Evolutionary conservation across 2,797 vertebrate species (phyloP), one percentile per base, ranked within the genome.

Genomic region (Lagorchestes hirsutus): DNA sequence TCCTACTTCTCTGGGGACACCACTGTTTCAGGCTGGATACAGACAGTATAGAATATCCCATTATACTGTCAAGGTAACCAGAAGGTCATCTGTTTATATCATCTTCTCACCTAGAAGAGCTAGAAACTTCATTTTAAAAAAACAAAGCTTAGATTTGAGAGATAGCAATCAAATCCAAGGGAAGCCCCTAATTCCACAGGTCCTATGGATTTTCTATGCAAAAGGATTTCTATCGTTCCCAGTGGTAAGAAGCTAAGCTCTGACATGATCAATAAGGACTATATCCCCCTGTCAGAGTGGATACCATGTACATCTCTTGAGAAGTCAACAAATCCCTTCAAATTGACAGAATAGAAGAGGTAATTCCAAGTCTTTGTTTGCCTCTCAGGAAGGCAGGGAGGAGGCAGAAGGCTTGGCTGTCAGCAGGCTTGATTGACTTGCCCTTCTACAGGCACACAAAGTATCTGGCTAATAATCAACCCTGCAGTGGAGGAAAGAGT

Each of bases 111-210:
- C 22, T 55, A 90, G 92, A n/a, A 31, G 91, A 91, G 55, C 50
- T 91, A 58, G n/a, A 27, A n/a, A 93, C 87, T 54, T 91, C 95
- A 93, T 14, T 90, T 91, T 54, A 52, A 95, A 50, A 50, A 52
- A 29, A 24, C 56, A 56, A 67, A 90, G 94, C 96, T 97, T 95
- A 4, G 82, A 98, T 92, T 94, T 90, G 59, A 94, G 55, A 95
- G 94, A 98, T 97, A 97, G 97, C 87, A 96, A 94, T 54, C 59
- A 55, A 98, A 97, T 90, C 92, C 96, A 94, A 94, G 96, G 93
- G 93, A 95, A 96, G 95, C 92, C 14, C 52, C 16, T 93, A 54
- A 74, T 31, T 95, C 90, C 82, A 93, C 93, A 97, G 93, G 90
- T 28, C 87, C 90, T 91, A 31, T 29, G 91, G 91, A 94, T 96